phyloP scores from a whole-genome alignment of 2,888 invertebrate genomes.

The Hemicrepidius hirtus region DNA sequence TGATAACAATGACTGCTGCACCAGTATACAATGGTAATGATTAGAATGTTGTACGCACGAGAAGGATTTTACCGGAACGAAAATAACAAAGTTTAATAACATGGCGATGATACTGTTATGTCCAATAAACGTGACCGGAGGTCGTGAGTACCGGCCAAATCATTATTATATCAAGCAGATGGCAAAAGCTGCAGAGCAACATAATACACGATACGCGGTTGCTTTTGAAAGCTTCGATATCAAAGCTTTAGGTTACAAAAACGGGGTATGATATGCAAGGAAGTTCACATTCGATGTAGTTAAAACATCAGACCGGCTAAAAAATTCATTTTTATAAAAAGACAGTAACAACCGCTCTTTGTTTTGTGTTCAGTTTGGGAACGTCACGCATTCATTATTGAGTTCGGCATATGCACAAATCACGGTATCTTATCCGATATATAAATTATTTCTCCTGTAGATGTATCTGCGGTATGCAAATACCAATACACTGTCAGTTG shows the following conservation, averaged over 20 bases:
- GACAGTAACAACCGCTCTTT: conserved; percentile 23
- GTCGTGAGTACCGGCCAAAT: conserved; percentile 31
- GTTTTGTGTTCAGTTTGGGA: conserved; percentile 31
- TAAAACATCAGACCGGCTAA: conserved; percentile 21
- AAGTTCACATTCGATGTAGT: conserved; percentile 26
- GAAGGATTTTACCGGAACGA: conserved; percentile 22
- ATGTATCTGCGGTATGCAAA: conserved; percentile 58
- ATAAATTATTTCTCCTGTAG: conserved; percentile 61
- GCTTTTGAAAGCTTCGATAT: conserved; percentile 45
- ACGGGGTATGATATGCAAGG: conserved; percentile 28
- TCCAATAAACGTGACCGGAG: conserved; percentile 28
- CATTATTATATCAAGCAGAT: conserved; percentile 42
- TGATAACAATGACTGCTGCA: conserved; percentile 38
- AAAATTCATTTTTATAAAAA: conserved; percentile 14
- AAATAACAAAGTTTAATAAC: conserved; percentile 29
- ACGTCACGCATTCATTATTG: conserved; percentile 39
- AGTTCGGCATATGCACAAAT: conserved; percentile 58
- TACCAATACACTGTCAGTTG: conserved; percentile 58
- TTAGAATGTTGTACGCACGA: conserved; percentile 31
- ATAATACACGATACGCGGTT: conserved; percentile 33
- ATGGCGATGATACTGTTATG: conserved; percentile 23
- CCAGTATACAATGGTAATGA: conserved; percentile 23
- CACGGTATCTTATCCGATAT: conserved; percentile 60
- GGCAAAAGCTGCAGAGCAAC: conserved; percentile 36
- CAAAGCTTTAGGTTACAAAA: conserved; percentile 45